Evolutionary conservation across 2,113 vertebrate genomes (phyloP).

Genomic region (Holacanthus passer): DNA sequence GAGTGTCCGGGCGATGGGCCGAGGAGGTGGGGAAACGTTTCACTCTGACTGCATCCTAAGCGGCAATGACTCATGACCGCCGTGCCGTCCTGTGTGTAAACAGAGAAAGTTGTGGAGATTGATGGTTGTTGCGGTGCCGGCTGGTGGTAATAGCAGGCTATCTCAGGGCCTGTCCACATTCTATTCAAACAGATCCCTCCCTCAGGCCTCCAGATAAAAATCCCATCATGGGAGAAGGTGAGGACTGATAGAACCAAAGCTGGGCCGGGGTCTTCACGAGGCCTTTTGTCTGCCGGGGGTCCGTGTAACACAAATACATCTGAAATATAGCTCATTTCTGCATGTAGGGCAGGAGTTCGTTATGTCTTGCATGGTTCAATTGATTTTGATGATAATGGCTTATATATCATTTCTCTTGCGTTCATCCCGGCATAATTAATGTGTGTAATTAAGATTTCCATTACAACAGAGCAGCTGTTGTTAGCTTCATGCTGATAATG

Average conservation of each 20-base stretch:
- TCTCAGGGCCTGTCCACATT: conserved; percentile 73
- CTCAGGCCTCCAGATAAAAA: conserved; percentile 77
- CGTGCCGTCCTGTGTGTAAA: conserved; percentile 67
- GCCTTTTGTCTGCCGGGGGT: conserved; percentile 29
- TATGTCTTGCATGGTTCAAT: conserved; percentile 70
- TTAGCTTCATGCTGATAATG: conserved; percentile 83
- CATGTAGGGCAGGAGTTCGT: conserved; percentile 64
- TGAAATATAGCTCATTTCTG: conserved; percentile 57
- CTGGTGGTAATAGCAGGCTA: conserved; percentile 74
- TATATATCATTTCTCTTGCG: conserved; percentile 78
- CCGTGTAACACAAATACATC: conserved; percentile 40
- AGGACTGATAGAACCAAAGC: conserved; percentile 69
- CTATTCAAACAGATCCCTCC: conserved; percentile 77
- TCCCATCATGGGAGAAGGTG: conserved; percentile 75
- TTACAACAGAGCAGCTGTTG: conserved; percentile 84
- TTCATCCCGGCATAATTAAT: conserved; percentile 83
- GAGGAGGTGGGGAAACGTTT: conserved; percentile 45
- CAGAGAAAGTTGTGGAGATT: conserved; percentile 69
- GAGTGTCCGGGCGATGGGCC: conserved; percentile 24
- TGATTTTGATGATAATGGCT: conserved; percentile 78
- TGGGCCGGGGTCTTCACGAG: conserved; percentile 28
- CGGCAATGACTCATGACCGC: conserved; percentile 61
- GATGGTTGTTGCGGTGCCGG: conserved; percentile 68
- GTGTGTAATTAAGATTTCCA: conserved; percentile 85
- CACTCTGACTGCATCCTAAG: conserved; percentile 61